Percentiles rank a stretch among this genome's conserved stretches.
phyloP scores from a whole-genome alignment of 30 jellyfish, hydroid and myxozoan species.

The Aurelia coerulea region DNA sequence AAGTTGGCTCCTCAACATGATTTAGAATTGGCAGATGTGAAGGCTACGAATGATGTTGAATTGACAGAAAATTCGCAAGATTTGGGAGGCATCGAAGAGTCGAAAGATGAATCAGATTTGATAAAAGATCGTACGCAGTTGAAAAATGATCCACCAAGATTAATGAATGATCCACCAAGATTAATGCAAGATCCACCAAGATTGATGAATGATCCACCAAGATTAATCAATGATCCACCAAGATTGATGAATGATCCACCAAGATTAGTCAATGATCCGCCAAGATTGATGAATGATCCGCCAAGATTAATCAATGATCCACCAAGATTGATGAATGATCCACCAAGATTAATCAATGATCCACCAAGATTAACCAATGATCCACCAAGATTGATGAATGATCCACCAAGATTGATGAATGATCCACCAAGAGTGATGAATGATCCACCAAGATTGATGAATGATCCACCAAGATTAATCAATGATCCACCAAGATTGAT shows the following conservation, averaged over 20 bases:
- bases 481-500: conserved; percentile 5
- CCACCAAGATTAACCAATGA: not conserved
- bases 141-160: not conserved
- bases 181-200: too few species aligned
- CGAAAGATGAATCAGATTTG: not conserved
- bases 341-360: not conserved
- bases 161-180: not conserved
- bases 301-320: not conserved
- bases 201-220: too few species aligned
- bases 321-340: conserved; percentile 1
- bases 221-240: too few species aligned
- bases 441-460: conserved; percentile 1
- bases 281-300: too few species aligned
- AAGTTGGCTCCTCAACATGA: not conserved
- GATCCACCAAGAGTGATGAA: not conserved
- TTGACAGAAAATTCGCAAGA: not conserved
- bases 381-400: conserved; percentile 9
- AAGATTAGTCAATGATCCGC: too few species aligned
- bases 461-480: not conserved
- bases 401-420: not conserved
- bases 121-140: not conserved
- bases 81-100: not conserved
- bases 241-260: too few species aligned
- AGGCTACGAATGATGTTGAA: not conserved
- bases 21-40: not conserved